Conservation (phyloP, 2,113 vertebrate genomes). For the Lagopus leucura region DNA sequence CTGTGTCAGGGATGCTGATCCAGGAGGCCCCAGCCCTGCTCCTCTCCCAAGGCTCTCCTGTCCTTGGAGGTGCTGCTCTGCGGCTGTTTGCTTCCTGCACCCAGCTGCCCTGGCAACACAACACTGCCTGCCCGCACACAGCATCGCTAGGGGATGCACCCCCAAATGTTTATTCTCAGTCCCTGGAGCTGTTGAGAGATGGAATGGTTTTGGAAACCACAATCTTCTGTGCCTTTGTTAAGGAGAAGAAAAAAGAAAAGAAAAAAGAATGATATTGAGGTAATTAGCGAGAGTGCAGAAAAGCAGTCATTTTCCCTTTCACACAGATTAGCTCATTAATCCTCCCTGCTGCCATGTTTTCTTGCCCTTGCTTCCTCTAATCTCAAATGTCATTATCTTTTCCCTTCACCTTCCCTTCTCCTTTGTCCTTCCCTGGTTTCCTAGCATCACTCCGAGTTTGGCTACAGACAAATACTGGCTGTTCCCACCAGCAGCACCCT, state of each 20-base stretch:
- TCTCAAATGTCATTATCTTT: not conserved
- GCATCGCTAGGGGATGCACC: constrained; percentile 57
- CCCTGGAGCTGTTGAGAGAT: constrained; percentile 49
- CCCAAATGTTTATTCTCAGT: constrained; percentile 64
- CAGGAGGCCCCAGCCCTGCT: not conserved
- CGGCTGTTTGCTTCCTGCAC: not conserved
- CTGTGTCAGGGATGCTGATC: not conserved
- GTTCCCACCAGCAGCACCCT: not conserved
- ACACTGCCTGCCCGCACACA: not conserved
- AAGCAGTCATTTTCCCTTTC: not conserved
- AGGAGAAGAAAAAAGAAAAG: not conserved
- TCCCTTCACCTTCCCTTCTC: not conserved
- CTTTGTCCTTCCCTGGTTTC: not conserved
- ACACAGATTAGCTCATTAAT: not conserved
- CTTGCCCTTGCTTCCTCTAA: not conserved
- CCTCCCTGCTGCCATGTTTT: not conserved
- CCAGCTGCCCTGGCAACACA: constrained; percentile 46
- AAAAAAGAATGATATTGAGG: not conserved
- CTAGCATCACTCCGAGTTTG: not conserved
- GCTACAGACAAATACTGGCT: not conserved
- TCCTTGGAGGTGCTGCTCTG: not conserved
- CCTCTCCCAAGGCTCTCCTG: rapidly evolving
- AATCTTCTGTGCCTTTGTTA: constrained; percentile 18
- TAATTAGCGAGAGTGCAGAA: not conserved
- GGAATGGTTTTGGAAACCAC: not conserved